phyloP scores from a whole-genome alignment of 2,113 vertebrate species.

The Callospermophilus lateralis region DNA sequence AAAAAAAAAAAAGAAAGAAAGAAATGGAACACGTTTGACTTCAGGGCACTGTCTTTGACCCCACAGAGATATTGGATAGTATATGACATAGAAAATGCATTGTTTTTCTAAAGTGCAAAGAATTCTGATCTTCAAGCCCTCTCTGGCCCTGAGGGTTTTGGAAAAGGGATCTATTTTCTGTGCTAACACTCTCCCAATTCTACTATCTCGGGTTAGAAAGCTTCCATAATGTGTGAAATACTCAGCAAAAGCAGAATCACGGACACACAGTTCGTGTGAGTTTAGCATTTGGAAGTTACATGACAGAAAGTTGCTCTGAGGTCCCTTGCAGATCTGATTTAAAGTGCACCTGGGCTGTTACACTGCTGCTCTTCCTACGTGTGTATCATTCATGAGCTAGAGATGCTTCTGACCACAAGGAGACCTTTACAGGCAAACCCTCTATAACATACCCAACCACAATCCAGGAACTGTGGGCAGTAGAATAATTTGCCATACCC shows the following conservation, averaged over 20 bases:
- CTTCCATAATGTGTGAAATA: conserved; percentile 13
- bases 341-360: not conserved
- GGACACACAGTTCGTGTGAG: conserved; percentile 49
- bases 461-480: not conserved
- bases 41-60: not conserved
- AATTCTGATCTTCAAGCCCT: conserved; percentile 24
- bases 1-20: too few species aligned
- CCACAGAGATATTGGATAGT: not conserved
- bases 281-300: conserved; percentile 52
- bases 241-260: conserved; percentile 35
- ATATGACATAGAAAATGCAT: not conserved
- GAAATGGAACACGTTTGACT: not conserved
- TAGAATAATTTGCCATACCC: conserved; percentile 66
- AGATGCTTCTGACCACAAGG: conserved; percentile 13
- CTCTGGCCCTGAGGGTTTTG: not conserved
- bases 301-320: not conserved
- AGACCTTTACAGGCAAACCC: not conserved
- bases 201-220: conserved; percentile 58
- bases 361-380: not conserved
- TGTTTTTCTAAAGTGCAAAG: conserved; percentile 30
- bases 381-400: not conserved
- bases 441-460: not conserved
- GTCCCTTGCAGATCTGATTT: conserved; percentile 1
- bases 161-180: conserved; percentile 17
- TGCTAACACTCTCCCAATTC: conserved; percentile 36